Conservation (phyloP, 2,113 vertebrate species). For the Vidua macroura region DNA sequence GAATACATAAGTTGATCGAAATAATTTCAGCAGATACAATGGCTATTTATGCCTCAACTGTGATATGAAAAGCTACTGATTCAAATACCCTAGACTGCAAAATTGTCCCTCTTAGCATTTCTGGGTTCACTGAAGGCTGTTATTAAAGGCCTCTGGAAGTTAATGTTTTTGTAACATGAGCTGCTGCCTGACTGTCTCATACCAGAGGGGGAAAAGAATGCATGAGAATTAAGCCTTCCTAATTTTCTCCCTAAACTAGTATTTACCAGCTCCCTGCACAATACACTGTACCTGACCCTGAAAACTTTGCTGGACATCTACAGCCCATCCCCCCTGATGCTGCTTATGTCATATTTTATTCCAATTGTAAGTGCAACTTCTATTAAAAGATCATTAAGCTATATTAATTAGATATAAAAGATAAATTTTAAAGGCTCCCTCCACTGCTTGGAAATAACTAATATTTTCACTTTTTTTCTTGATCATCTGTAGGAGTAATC, state of each 20-base stretch:
- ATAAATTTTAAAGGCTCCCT: background rate
- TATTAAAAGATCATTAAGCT: background rate
- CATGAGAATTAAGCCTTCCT: background rate
- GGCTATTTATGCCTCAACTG: conserved; percentile 27
- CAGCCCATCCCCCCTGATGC: background rate
- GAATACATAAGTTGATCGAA: conserved; percentile 46
- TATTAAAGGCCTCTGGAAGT: conserved; percentile 43
- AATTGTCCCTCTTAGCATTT: conserved; percentile 20
- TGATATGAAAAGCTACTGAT: conserved; percentile 45
- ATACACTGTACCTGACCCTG: background rate
- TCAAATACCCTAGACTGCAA: conserved; percentile 37
- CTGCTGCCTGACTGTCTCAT: background rate
- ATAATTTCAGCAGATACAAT: conserved; percentile 57
- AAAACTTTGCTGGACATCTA: background rate
- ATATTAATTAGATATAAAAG: background rate
- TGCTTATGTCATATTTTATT: background rate
- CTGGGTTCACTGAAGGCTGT: conserved; percentile 17
- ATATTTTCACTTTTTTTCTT: background rate
- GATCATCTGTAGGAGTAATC: background rate
- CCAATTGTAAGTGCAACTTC: background rate
- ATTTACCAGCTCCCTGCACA: background rate
- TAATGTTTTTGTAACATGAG: background rate
- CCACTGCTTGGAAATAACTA: background rate
- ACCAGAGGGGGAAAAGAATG: background rate
- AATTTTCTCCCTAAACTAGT: background rate